Base-by-base conservation (phyloP, 1,140 invertebrate species). In the Plectrocnemia conspersa region DNA sequence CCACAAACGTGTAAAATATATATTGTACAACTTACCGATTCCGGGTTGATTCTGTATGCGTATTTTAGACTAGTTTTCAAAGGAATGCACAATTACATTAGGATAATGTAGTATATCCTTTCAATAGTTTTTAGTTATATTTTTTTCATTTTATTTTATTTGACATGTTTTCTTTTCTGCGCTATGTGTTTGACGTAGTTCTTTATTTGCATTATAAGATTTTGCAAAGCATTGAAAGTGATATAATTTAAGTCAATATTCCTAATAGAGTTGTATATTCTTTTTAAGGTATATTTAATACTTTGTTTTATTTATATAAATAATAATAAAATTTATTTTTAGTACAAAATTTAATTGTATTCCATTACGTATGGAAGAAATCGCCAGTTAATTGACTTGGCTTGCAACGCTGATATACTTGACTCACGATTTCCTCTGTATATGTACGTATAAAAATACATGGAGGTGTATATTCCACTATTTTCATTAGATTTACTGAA, bases 71-170 rank as follows among this genome's bases (percentile, higher is more conserved):
- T 38, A 38, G 35, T 6, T 35, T 38, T 18, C 36, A 56, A 54
- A 35, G 40, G 52, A 29, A 52, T 54, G 58, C 58, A 59, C 58
- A 59, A 59, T 47, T 58, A 47, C 56, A 52, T 56, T 42, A 45
- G 29, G 27, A 35, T 45, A 41, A 41, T 52, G 48, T 25, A 2
- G 16, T 49, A 48, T 56, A 49, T 59, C 40, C 23, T 59, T 56
- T 59, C 41, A 55, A 47, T 45, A 36, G 16, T 50, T 23, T 19
- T 29, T 44, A n/a, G 13, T 22, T 45, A 46, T 35, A 11, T 42
- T 54, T 54, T 50, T 35, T 36, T 40, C 18, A 22, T 23, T 19
- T 50, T 18, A 18, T 36, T 50, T 50, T 18, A 36, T n/a, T 18
- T 19, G 7, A 6, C 4, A 16, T 36, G 6, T 9, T 32, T 48